phyloP scores from a whole-genome alignment of 2,797 vertebrate genomes.

The Triplophysa bombifrons region DNA sequence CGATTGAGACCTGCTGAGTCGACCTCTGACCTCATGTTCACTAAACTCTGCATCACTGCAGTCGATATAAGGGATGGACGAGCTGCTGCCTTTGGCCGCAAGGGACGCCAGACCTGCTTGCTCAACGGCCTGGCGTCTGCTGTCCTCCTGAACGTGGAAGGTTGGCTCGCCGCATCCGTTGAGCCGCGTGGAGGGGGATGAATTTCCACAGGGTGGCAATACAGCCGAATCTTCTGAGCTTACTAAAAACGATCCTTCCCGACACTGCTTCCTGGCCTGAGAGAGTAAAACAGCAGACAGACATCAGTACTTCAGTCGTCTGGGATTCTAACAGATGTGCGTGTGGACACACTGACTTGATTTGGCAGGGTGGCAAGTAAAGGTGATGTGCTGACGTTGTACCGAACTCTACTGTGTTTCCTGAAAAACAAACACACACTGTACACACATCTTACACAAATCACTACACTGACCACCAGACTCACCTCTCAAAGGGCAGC shows the following conservation, averaged over 20 bases:
- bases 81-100: constrained; percentile 81
- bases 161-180: constrained; percentile 69
- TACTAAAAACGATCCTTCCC: constrained; percentile 77
- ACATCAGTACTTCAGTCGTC: background rate
- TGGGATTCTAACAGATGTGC: background rate
- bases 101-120: constrained; percentile 93
- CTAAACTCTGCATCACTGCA: constrained; percentile 85
- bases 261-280: constrained; percentile 79
- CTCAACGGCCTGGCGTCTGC: constrained; percentile 69
- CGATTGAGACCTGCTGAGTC: constrained; percentile 75
- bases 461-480: background rate
- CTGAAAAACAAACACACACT: constrained; percentile 66
- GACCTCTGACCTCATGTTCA: constrained; percentile 81
- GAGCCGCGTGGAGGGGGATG: constrained; percentile 73
- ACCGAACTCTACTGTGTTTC: constrained; percentile 96
- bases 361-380: constrained; percentile 86
- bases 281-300: background rate
- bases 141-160: constrained; percentile 73
- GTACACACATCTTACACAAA: constrained; percentile 4
- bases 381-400: constrained; percentile 82
- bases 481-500: constrained; percentile 96
- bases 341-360: constrained; percentile 81
- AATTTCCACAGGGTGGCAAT: constrained; percentile 69
- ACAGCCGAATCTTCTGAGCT: constrained; percentile 76
- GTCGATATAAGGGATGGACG: constrained; percentile 86